Evolutionary conservation across 2,888 invertebrate genomes (phyloP).

Genomic region (Geophilus truncorum): DNA sequence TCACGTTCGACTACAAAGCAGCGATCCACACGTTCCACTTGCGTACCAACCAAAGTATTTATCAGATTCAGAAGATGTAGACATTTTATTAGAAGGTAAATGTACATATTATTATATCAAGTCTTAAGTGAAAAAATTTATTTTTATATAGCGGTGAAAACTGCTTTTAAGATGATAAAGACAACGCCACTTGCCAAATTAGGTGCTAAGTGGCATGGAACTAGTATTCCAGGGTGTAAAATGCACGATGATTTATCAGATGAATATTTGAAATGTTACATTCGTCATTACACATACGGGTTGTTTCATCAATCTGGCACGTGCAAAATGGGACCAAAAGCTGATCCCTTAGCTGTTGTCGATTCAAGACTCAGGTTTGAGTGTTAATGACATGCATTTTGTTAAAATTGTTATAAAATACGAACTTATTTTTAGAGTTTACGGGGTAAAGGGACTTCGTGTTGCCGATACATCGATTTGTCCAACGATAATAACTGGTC

Average conservation of each 20-base stretch:
- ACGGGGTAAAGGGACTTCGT: neutral
- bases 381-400: too few species aligned
- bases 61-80: neutral
- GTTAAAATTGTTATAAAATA: too few species aligned
- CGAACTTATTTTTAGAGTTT: neutral
- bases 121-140: neutral
- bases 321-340: constrained; percentile 34
- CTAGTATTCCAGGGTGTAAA: constrained; percentile 18
- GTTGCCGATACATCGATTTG: neutral
- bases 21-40: neutral
- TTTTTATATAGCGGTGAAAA: neutral
- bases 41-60: neutral
- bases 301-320: constrained; percentile 33
- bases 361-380: constrained; percentile 32
- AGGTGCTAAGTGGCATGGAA: neutral
- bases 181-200: constrained; percentile 6
- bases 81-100: neutral
- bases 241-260: constrained; percentile 29
- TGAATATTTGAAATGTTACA: constrained; percentile 36
- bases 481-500: constrained; percentile 13
- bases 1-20: neutral
- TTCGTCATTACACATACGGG: constrained; percentile 25
- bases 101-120: too few species aligned
- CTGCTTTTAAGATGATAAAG: neutral
- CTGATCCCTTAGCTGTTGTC: constrained; percentile 35